Conservation (phyloP, 1,140 invertebrate genomes). For the Drosophila teissieri region DNA sequence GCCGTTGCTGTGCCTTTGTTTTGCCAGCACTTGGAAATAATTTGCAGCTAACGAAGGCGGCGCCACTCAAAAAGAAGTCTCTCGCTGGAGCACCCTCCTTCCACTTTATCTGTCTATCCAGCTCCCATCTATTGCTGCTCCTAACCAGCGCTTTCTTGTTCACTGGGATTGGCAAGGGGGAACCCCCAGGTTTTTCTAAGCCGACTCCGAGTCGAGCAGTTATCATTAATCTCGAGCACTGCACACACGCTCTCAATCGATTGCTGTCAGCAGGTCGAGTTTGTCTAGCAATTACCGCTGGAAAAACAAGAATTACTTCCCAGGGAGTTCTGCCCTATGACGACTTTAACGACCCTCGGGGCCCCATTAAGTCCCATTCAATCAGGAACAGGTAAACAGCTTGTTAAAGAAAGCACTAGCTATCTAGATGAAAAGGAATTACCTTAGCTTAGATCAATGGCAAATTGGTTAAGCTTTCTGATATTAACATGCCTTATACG, state of each 20-base stretch:
- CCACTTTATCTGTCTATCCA: slow-evolving; percentile 11
- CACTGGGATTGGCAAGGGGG: background rate
- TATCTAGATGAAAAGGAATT: background rate
- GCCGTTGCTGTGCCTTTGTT: slow-evolving; percentile 32
- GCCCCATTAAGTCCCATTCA: background rate
- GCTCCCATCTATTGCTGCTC: slow-evolving; percentile 1
- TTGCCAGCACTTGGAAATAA: slow-evolving; percentile 75
- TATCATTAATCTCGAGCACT: slow-evolving; percentile 46
- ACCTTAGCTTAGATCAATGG: no score
- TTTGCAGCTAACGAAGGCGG: slow-evolving; percentile 78
- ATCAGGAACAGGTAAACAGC: slow-evolving; percentile 10
- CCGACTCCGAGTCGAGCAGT: slow-evolving; percentile 13
- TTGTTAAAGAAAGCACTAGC: background rate
- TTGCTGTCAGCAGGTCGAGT: slow-evolving; percentile 26
- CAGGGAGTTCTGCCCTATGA: no score
- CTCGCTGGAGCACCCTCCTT: slow-evolving; percentile 30
- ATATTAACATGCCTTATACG: no score
- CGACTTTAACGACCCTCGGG: no score
- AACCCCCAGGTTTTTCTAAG: background rate
- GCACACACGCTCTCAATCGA: slow-evolving; percentile 26
- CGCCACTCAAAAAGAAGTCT: slow-evolving; percentile 60
- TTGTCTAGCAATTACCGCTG: slow-evolving; percentile 35
- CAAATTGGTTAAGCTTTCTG: no score
- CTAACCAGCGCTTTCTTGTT: background rate
- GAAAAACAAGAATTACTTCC: slow-evolving; percentile 16